phyloP scores from a whole-genome alignment of 2,888 invertebrate genomes.

The Lamproptera curius region DNA sequence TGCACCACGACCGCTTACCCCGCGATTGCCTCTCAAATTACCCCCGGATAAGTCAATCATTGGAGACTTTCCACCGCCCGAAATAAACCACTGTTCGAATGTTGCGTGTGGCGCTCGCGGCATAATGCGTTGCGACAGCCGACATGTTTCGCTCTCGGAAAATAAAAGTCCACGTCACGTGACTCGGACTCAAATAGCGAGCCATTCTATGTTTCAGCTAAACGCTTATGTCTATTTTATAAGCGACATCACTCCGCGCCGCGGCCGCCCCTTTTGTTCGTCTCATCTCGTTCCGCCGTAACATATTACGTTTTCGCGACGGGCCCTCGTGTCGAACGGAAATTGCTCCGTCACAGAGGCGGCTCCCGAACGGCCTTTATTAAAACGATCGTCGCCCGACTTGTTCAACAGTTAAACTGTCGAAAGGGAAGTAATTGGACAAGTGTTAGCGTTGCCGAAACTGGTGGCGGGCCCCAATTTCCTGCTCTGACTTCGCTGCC shows the following conservation, averaged over 20 bases:
- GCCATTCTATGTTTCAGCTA: slow-evolving; percentile 64
- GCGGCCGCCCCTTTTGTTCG: slow-evolving; percentile 48
- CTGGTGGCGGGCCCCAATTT: slow-evolving; percentile 60
- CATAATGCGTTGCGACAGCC: slow-evolving; percentile 75
- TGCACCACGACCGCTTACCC: slow-evolving; percentile 30
- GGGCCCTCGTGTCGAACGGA: slow-evolving; percentile 55
- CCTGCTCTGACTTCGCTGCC: slow-evolving; percentile 64
- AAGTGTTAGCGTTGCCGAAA: slow-evolving; percentile 59
- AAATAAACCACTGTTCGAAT: slow-evolving; percentile 72
- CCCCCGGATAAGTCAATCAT: slow-evolving; percentile 79
- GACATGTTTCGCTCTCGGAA: slow-evolving; percentile 77
- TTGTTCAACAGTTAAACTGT: slow-evolving; percentile 45
- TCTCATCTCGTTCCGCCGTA: slow-evolving; percentile 41
- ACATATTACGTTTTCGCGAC: slow-evolving; percentile 64
- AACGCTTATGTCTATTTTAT: slow-evolving; percentile 75
- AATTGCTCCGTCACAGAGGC: slow-evolving; percentile 56
- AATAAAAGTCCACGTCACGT: slow-evolving; percentile 74
- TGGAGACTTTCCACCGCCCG: slow-evolving; percentile 69
- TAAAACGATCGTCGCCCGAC: slow-evolving; percentile 46
- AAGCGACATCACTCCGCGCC: slow-evolving; percentile 52
- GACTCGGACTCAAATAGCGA: slow-evolving; percentile 71
- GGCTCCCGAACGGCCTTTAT: slow-evolving; percentile 44
- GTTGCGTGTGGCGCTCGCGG: slow-evolving; percentile 69
- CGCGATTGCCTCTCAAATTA: slow-evolving; percentile 72
- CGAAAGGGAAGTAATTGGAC: slow-evolving; percentile 64